These are phyloP conservation scores for Sakesphorus luctuosus DNA, from an alignment of 2,113 vertebrate species.

Conservation along the genomic window DNA sequence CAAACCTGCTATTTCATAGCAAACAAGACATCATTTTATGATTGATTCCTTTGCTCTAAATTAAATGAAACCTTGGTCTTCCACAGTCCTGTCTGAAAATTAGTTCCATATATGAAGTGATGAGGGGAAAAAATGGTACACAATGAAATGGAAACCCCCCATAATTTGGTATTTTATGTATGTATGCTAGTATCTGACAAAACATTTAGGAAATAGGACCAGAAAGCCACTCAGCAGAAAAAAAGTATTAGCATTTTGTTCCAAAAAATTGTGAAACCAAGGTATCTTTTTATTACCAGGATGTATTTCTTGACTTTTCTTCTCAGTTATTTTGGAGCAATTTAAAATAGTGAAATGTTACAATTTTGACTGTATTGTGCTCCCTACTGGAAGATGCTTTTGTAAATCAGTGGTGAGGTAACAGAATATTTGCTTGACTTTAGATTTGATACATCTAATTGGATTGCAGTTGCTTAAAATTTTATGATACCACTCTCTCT, in stretches of 20 bases:
- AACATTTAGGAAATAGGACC: background rate
- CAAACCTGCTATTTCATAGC: background rate
- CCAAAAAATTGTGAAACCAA: background rate
- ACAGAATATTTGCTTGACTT: background rate
- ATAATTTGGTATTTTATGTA: background rate
- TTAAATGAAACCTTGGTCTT: background rate
- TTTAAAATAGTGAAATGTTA: background rate
- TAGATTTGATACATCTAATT: background rate
- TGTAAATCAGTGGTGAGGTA: background rate
- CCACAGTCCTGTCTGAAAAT: background rate
- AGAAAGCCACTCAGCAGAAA: background rate
- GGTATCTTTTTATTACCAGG: background rate
- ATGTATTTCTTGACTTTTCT: background rate
- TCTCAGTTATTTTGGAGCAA: background rate
- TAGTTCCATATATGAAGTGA: background rate
- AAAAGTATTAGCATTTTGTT: background rate
- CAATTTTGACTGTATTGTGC: background rate
- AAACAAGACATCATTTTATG: background rate
- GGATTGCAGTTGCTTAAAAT: background rate
- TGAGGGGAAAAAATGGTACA: background rate
- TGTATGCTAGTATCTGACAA: too few relatives aligned
- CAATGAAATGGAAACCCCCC: background rate
- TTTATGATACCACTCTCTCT: background rate
- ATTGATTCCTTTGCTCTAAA: background rate
- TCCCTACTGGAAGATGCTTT: background rate